phyloP scores from a whole-genome alignment of 2,888 invertebrate genomes.

The Plebejus melissa region DNA sequence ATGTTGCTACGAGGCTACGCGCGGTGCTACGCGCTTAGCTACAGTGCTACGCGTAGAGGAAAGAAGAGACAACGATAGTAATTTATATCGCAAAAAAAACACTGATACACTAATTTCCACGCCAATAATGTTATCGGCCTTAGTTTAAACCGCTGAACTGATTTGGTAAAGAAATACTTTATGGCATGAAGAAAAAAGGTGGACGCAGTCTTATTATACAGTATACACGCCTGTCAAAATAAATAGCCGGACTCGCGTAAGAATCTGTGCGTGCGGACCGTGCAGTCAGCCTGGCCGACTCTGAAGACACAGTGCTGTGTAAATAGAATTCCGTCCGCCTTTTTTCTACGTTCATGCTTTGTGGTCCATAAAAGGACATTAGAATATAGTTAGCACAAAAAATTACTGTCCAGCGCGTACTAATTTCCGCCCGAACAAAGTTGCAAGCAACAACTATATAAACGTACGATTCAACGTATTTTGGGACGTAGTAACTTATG shows the following conservation, averaged over 20 bases:
- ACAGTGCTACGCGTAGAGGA: not conserved
- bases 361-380: no score
- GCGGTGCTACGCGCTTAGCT: not conserved
- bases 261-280: no score
- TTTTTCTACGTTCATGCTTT: no score
- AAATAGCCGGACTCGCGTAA: no score
- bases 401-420: not conserved
- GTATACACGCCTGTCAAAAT: no score
- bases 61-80: not conserved
- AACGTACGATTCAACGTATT: slow-evolving; percentile 15
- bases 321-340: no score
- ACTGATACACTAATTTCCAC: not conserved
- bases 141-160: no score
- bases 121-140: not conserved
- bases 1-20: not conserved
- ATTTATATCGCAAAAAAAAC: not conserved
- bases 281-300: no score
- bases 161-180: no score
- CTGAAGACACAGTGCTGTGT: no score
- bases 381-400: not conserved
- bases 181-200: no score
- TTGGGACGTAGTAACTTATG: slow-evolving; percentile 25
- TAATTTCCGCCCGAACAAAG: not conserved
- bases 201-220: no score
- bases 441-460: not conserved